Percentiles rank a stretch among this genome's conserved stretches.
Evolutionary conservation across 1,140 invertebrate genomes (phyloP).

Genomic region (Sarcophaga peregrina): DNA sequence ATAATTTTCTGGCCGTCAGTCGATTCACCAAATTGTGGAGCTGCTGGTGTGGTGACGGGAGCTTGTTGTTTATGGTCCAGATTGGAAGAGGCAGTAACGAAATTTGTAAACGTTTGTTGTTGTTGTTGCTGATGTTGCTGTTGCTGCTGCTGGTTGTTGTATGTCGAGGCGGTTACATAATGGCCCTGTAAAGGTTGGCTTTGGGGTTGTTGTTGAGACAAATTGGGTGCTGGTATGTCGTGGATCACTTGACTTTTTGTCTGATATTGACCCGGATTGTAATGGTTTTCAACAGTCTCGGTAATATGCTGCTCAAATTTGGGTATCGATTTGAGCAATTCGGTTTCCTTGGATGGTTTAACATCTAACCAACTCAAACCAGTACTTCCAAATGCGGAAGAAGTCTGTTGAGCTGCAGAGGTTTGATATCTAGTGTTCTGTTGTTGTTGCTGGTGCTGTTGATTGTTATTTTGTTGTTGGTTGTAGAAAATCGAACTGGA

Average conservation of each 20-base stretch:
- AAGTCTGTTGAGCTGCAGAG: constrained; percentile 38
- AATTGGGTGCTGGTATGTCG: constrained; percentile 62
- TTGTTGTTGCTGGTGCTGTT: constrained; percentile 46
- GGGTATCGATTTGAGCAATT: constrained; percentile 78
- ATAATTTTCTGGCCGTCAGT: constrained; percentile 63
- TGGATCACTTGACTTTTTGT: constrained; percentile 59
- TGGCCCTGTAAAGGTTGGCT: constrained; percentile 43
- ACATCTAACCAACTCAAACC: constrained; percentile 55
- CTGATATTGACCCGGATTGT: constrained; percentile 39
- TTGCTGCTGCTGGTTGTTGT: constrained; percentile 42
- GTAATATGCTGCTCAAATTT: constrained; percentile 81
- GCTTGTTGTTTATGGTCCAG: not conserved
- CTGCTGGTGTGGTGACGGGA: constrained; percentile 34
- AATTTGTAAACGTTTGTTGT: constrained; percentile 50
- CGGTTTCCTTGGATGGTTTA: constrained; percentile 68
- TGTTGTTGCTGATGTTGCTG: constrained; percentile 44
- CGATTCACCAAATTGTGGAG: constrained; percentile 58
- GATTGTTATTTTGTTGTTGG: constrained; percentile 50
- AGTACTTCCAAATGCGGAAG: constrained; percentile 30
- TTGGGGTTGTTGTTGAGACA: constrained; percentile 52
- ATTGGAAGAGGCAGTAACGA: constrained; percentile 45
- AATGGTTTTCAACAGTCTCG: constrained; percentile 64
- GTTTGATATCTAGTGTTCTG: constrained; percentile 42
- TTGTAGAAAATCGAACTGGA: constrained; percentile 65
- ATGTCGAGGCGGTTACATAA: constrained; percentile 46